Base-by-base conservation (phyloP, 1,140 invertebrate species). In the Zaprionus ghesquierei region DNA sequence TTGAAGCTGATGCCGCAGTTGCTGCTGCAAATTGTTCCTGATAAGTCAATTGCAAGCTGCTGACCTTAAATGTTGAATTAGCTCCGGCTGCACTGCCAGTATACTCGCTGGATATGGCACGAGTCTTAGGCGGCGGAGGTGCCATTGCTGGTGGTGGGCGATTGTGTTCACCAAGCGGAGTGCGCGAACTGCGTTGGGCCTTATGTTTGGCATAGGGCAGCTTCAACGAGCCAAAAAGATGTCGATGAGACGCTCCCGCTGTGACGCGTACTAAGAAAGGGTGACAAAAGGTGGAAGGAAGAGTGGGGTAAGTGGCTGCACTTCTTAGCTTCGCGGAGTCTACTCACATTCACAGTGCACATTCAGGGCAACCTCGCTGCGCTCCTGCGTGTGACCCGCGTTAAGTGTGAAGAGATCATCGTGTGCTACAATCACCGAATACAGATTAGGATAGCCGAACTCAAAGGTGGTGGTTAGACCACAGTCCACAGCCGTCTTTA, bases 381-480 rank as follows among this genome's bases (percentile, higher is more conserved):
- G 77, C 22, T 92, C 91, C 58, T 91, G 89, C 0, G 79, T 79
- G 38, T 72, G 41, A 12, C 79, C 82, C 29, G 63, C 59, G 46
- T 78, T 80, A 8, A 91, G 13, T 0, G 75, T 72, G 50, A 92
- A 92, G 9, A 95, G 92, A 75, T 94, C 94, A 8, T 93, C 91
- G 25, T 95, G 92, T 2, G 93, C 92, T 64, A 93, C 91, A n/a
- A 95, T 89, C 9, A 95, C 70, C 4, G 92, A 69, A 29, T 84
- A 86, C 0, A 93, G 55, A 66, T 92, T 94, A 0, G 93, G 92
- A 75, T 92, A 94, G 6, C 90, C 90, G 35, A 79, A 91, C 38
- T 89, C 84, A 69, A 91, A 91, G 1, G 85, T 87, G 18, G 77
- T 78, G 10, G 27, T 71, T 6, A 91, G 35, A 10, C 60, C 69